Evolutionary conservation across 1,140 invertebrate species (phyloP).

Genomic region (Maniola jurtina): DNA sequence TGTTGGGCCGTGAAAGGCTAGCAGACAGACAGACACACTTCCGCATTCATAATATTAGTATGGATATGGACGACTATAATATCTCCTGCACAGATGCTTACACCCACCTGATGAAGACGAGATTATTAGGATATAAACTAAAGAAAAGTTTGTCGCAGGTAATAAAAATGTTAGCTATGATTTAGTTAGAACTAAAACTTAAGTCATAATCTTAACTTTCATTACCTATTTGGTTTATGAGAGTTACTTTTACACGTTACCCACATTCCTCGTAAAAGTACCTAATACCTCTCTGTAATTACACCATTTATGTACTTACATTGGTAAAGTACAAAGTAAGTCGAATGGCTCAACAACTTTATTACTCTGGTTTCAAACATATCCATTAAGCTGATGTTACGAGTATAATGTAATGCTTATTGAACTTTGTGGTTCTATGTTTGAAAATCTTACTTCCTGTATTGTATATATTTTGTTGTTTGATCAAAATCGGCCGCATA

Average conservation of each 20-base stretch:
- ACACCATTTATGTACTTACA: neutral
- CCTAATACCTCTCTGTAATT: neutral
- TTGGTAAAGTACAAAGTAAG: neutral
- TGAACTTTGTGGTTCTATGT: neutral
- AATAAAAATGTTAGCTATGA: no score
- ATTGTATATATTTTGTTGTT: no score
- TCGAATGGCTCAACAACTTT: neutral
- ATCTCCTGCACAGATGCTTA: no score
- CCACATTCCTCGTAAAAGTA: neutral
- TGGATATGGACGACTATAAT: no score
- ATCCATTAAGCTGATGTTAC: no score
- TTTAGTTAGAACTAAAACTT: neutral
- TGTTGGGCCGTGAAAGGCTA: no score
- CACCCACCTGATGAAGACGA: no score
- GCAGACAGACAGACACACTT: no score
- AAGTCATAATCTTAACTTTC: neutral
- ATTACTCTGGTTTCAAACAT: neutral
- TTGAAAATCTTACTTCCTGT: neutral
- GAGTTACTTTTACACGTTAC: constrained; percentile 4
- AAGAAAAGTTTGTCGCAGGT: no score
- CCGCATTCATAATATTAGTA: no score
- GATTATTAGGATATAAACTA: no score
- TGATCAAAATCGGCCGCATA: no score
- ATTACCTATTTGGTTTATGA: constrained; percentile 1
- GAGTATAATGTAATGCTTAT: neutral